These are phyloP conservation scores for Drosophila eugracilis DNA, from an alignment of 1,140 invertebrate genomes.

Conservation along the genomic window DNA sequence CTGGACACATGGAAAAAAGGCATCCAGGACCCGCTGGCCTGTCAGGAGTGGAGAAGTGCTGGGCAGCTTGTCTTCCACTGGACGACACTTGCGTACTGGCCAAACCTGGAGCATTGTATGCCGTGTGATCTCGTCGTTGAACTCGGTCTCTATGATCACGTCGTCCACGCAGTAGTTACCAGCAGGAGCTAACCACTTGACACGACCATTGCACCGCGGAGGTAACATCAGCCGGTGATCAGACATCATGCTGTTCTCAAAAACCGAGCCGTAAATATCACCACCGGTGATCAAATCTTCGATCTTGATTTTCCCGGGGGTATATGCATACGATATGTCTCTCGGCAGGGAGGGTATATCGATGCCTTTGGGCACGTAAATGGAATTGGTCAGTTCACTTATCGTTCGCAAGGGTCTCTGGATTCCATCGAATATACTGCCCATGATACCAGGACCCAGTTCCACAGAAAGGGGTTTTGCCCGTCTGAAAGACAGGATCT, in stretches of 20 bases:
- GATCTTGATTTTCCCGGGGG: conserved; percentile 91
- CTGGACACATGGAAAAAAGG: conserved; percentile 99
- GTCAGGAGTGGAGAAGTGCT: conserved; percentile 98
- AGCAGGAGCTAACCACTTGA: conserved; percentile 95
- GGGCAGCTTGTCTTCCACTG: conserved; percentile 97
- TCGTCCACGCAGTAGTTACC: conserved; percentile 98
- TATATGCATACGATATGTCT: conserved; percentile 95
- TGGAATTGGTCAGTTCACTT: conserved; percentile 87
- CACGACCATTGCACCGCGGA: conserved; percentile 96
- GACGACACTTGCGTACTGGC: conserved; percentile 97
- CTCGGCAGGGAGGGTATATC: conserved; percentile 96
- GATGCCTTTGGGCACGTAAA: conserved; percentile 99
- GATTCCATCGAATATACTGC: conserved; percentile 99
- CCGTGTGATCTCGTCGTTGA: conserved; percentile 95
- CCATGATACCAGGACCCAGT: conserved; percentile 99
- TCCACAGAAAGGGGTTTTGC: conserved; percentile 98
- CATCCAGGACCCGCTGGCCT: conserved; percentile 98
- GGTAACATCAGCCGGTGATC: conserved; percentile 97
- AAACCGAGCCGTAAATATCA: conserved; percentile 97
- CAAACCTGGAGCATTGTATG: conserved; percentile 97
- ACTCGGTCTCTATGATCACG: conserved; percentile 98
- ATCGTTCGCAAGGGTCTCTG: conserved; percentile 99
- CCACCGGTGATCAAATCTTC: conserved; percentile 98
- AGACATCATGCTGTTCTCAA: conserved; percentile 97
- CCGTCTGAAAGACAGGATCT: conserved; percentile 98